Percentiles rank a stretch among this genome's conserved stretches.
Conservation (phyloP, 2,797 vertebrate species). For the Girardinus metallicus region DNA sequence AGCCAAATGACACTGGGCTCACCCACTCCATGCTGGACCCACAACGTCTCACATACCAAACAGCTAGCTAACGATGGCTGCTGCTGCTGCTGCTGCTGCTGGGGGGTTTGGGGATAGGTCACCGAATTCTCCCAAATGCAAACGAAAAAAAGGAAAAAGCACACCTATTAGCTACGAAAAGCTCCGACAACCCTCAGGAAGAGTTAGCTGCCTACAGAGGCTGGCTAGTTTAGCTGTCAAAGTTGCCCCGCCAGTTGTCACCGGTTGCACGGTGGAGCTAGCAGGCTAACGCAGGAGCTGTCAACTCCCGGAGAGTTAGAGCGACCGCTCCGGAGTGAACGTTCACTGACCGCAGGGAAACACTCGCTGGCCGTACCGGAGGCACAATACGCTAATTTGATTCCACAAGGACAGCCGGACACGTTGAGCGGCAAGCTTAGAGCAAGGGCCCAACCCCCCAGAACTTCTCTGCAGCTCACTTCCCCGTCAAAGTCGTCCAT, state of each 20-base stretch:
- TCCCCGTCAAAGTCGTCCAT: conserved; percentile 81
- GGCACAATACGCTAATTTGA: conserved; percentile 39
- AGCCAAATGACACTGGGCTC: conserved; percentile 63
- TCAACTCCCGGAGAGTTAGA: conserved; percentile 80
- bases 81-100: not conserved
- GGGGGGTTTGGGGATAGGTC: conserved; percentile 44
- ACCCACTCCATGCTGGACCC: conserved; percentile 58
- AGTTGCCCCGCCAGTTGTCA: conserved; percentile 81
- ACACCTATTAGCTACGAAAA: conserved; percentile 33
- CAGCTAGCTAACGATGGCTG: conserved; percentile 73
- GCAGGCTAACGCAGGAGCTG: conserved; percentile 76
- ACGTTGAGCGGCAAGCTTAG: conserved; percentile 53
- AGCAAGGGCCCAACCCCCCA: conserved; percentile 74
- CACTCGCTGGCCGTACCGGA: conserved; percentile 29
- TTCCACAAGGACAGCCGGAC: conserved; percentile 54
- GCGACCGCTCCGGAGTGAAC: conserved; percentile 48
- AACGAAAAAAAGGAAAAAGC: conserved; percentile 21
- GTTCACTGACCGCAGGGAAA: conserved; percentile 55
- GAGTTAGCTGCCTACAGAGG: conserved; percentile 71
- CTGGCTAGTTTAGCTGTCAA: conserved; percentile 79
- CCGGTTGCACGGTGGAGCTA: conserved; percentile 73
- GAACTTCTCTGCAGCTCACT: conserved; percentile 77
- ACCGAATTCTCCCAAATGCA: conserved; percentile 40
- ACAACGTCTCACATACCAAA: conserved; percentile 70
- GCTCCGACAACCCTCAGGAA: conserved; percentile 54